These are phyloP conservation scores for Falco punctatus DNA, from an alignment of 2,113 vertebrate genomes.

Conservation along the genomic window DNA sequence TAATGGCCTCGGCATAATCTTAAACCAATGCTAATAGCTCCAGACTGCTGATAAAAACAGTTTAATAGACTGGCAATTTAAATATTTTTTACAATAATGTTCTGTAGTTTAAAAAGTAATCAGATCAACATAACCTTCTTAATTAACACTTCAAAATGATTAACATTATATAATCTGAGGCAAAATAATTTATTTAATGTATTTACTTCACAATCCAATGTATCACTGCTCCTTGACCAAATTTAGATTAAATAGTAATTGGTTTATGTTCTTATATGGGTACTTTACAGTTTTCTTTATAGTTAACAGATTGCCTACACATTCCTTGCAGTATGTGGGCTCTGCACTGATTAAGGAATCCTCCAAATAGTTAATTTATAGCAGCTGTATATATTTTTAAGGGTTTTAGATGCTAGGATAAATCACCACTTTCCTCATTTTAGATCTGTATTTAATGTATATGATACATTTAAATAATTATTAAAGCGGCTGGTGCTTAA, in stretches of 20 bases:
- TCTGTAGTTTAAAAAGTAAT: slow-evolving; percentile 83
- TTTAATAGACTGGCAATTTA: slow-evolving; percentile 82
- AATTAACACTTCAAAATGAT: slow-evolving; percentile 86
- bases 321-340: slow-evolving; percentile 58
- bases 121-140: slow-evolving; percentile 83
- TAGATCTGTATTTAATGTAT: slow-evolving; percentile 56
- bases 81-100: slow-evolving; percentile 83
- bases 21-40: slow-evolving; percentile 76
- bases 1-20: slow-evolving; percentile 77
- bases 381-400: slow-evolving; percentile 61
- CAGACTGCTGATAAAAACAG: slow-evolving; percentile 76
- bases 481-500: slow-evolving; percentile 73
- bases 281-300: slow-evolving; percentile 72
- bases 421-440: slow-evolving; percentile 64
- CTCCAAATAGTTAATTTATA: slow-evolving; percentile 71
- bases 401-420: slow-evolving; percentile 59
- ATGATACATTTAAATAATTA: slow-evolving; percentile 76
- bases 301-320: slow-evolving; percentile 74
- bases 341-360: slow-evolving; percentile 62
- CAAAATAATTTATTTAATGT: slow-evolving; percentile 80
- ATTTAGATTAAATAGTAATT: slow-evolving; percentile 83
- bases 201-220: slow-evolving; percentile 78
- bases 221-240: slow-evolving; percentile 79
- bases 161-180: slow-evolving; percentile 79
- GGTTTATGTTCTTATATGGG: slow-evolving; percentile 74